phyloP scores from a whole-genome alignment of 2,888 invertebrate genomes.

The Limnephilus lunatus region DNA sequence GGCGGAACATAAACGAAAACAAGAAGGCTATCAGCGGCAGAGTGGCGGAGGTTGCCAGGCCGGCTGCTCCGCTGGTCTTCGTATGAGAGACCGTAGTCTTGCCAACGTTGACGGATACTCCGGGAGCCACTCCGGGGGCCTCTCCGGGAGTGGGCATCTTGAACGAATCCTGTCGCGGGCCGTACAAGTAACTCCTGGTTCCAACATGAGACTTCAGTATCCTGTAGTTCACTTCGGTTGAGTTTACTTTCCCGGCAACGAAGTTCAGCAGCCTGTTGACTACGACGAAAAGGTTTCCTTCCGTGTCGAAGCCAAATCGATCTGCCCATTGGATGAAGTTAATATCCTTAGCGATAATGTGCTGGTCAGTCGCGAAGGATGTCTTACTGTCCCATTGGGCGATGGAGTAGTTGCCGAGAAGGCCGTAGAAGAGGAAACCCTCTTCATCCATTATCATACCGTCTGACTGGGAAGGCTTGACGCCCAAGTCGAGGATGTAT shows the following conservation, averaged over 20 bases:
- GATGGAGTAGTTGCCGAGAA: conserved; percentile 83
- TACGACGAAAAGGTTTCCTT: conserved; percentile 82
- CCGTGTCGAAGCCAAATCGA: conserved; percentile 82
- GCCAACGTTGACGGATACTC: neutral
- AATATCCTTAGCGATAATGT: conserved; percentile 82
- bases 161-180: conserved; percentile 67
- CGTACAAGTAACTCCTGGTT: conserved; percentile 81
- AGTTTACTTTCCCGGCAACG: conserved; percentile 79
- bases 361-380: conserved; percentile 79
- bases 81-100: neutral
- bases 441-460: conserved; percentile 86
- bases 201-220: conserved; percentile 80
- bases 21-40: conserved; percentile 14
- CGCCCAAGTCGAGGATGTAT: conserved; percentile 79
- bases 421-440: conserved; percentile 83
- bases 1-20: conserved; percentile 12
- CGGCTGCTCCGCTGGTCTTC: neutral
- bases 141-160: neutral
- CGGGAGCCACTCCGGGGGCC: neutral
- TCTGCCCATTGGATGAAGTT: conserved; percentile 86
- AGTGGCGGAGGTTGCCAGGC: conserved; percentile 10
- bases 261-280: conserved; percentile 84
- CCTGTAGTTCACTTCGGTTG: conserved; percentile 81
- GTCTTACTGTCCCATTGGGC: conserved; percentile 83
- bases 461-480: conserved; percentile 83